These are phyloP conservation scores for Bradynema listronoti DNA, from an alignment of 1,140 invertebrate genomes.

Conservation along the genomic window DNA sequence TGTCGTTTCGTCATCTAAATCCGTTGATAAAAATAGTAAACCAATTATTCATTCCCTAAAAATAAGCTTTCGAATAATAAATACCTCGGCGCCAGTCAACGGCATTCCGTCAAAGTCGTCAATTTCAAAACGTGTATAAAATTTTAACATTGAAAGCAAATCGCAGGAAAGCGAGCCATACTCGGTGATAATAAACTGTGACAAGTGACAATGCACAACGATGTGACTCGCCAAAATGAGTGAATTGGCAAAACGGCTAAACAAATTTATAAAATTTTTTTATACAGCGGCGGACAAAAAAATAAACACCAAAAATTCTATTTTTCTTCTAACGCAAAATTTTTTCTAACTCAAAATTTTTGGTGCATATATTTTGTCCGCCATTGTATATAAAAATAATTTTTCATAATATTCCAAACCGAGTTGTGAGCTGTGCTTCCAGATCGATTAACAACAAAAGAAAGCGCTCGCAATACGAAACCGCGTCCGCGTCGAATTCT, in stretches of 20 bases:
- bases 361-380: too few species aligned
- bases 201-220: conserved; percentile 78
- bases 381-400: too few species aligned
- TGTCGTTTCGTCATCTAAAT: conserved; percentile 81
- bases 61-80: conserved; percentile 1
- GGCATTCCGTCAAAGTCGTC: conserved; percentile 90
- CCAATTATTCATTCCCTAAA: too few species aligned
- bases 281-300: too few species aligned
- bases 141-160: conserved; percentile 88
- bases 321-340: too few species aligned
- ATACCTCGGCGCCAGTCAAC: conserved; percentile 69
- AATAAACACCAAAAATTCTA: too few species aligned
- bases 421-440: conserved; percentile 83
- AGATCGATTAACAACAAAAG: conserved; percentile 90
- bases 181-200: conserved; percentile 59
- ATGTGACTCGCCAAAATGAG: conserved; percentile 89
- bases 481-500: conserved; percentile 63
- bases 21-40: conserved; percentile 7
- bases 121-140: conserved; percentile 94
- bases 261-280: too few species aligned
- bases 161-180: conserved; percentile 79
- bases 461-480: conserved; percentile 87
- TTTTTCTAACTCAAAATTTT: too few species aligned
- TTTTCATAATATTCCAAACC: conserved; percentile 10
- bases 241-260: conserved; percentile 80